Conservation (phyloP, 2,888 invertebrate genomes). For the Drosophila siamana region DNA sequence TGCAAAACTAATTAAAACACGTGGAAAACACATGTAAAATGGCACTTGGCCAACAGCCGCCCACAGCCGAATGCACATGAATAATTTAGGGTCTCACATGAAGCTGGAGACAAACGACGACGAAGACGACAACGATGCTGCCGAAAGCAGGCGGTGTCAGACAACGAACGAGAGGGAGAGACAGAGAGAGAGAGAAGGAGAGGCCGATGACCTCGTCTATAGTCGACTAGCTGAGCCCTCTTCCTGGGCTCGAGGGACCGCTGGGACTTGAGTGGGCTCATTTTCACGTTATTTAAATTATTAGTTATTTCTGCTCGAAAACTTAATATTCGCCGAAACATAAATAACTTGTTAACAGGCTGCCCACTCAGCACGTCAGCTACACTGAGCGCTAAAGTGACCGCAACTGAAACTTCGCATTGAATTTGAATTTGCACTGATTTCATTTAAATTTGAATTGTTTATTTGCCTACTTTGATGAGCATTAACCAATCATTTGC, state of each 20-base stretch:
- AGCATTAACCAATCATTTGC: too few relatives aligned
- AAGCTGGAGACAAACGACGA: conserved; percentile 28
- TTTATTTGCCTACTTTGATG: too few relatives aligned
- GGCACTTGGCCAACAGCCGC: conserved; percentile 32
- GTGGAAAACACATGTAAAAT: conserved; percentile 66
- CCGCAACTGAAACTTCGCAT: too few relatives aligned
- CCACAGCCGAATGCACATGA: conserved; percentile 56
- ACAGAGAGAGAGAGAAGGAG: not conserved
- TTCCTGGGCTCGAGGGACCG: conserved; percentile 16
- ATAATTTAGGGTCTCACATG: conserved; percentile 59
- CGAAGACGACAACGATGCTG: not conserved
- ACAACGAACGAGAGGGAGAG: not conserved
- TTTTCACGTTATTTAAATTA: conserved; percentile 42
- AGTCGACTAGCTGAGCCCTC: not conserved
- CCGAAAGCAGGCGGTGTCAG: not conserved
- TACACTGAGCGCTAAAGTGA: not conserved
- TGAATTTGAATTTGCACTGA: too few relatives aligned
- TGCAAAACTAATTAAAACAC: conserved; percentile 78
- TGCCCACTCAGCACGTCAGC: not conserved
- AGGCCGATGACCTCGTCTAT: conserved; percentile 38
- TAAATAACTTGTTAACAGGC: conserved; percentile 44
- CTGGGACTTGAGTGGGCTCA: conserved; percentile 37
- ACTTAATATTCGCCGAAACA: conserved; percentile 37
- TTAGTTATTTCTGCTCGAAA: conserved; percentile 37
- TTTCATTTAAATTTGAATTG: too few relatives aligned